Conservation (phyloP, 2,888 invertebrate genomes). For the Aspidapion aeneum region DNA sequence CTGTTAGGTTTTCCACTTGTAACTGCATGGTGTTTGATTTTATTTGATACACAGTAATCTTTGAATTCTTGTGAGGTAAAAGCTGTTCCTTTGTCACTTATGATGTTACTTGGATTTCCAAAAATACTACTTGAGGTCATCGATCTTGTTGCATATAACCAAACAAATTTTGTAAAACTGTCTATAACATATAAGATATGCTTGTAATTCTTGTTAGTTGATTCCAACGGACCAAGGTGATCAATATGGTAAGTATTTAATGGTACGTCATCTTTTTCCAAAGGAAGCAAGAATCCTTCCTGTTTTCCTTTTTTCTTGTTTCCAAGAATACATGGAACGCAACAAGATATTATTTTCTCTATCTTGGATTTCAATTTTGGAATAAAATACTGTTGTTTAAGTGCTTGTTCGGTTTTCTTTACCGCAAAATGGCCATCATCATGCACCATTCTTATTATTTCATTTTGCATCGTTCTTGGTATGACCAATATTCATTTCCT, state of each 20-base stretch:
- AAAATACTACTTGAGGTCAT: slow-evolving; percentile 36
- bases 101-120: slow-evolving; percentile 39
- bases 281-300: slow-evolving; percentile 30
- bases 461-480: slow-evolving; percentile 23
- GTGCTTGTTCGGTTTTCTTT: slow-evolving; percentile 26
- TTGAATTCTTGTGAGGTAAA: slow-evolving; percentile 39
- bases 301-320: slow-evolving; percentile 33
- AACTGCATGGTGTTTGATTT: slow-evolving; percentile 35
- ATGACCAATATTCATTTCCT: slow-evolving; percentile 22
- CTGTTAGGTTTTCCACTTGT: slow-evolving; percentile 37
- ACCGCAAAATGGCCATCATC: slow-evolving; percentile 25
- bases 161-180: slow-evolving; percentile 36
- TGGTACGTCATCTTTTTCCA: slow-evolving; percentile 27
- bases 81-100: slow-evolving; percentile 39
- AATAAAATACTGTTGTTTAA: slow-evolving; percentile 27
- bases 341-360: slow-evolving; percentile 26
- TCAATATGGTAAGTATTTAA: slow-evolving; percentile 32
- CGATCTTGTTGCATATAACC: slow-evolving; percentile 37
- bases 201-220: slow-evolving; percentile 30
- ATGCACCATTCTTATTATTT: slow-evolving; percentile 21
- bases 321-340: slow-evolving; percentile 31
- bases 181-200: slow-evolving; percentile 39
- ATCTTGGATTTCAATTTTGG: slow-evolving; percentile 22
- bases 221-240: slow-evolving; percentile 31
- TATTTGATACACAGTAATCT: slow-evolving; percentile 38